Evolutionary conservation across 2,113 vertebrate species (phyloP).

Genomic region (Ptilonorhynchus violaceus): DNA sequence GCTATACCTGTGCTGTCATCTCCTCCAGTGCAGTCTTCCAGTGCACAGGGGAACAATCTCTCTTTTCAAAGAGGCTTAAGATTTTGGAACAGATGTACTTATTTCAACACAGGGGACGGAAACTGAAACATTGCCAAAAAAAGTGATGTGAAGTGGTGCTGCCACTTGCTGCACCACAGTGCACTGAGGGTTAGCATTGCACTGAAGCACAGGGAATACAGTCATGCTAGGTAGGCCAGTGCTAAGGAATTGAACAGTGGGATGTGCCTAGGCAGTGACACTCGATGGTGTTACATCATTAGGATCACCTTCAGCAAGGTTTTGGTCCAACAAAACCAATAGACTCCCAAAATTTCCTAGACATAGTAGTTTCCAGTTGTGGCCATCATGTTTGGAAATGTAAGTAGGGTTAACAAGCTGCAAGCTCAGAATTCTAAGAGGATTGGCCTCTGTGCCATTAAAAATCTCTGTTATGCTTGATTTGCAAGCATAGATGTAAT

Average conservation of each 20-base stretch:
- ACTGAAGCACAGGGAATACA: neutral
- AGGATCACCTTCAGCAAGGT: neutral
- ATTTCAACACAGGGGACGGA: neutral
- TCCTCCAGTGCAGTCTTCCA: neutral
- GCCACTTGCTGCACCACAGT: neutral
- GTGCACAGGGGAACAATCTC: neutral
- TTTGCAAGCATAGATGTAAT: neutral
- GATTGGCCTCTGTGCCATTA: neutral
- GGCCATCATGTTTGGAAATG: neutral
- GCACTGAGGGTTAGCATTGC: neutral
- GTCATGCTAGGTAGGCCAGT: accelerated
- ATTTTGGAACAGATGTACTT: neutral
- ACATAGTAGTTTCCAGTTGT: neutral
- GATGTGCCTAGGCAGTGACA: neutral
- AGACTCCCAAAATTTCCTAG: neutral
- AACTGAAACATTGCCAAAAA: neutral
- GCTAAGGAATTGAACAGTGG: neutral
- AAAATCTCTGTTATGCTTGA: neutral
- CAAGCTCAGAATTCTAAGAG: neutral
- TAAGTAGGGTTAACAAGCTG: neutral
- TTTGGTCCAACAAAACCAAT: neutral
- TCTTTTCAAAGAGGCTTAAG: neutral
- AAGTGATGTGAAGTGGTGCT: neutral
- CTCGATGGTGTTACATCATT: accelerated
- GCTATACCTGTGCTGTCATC: neutral